Base-by-base conservation (phyloP, 2,113 vertebrate species). In the Bos javanicus region DNA sequence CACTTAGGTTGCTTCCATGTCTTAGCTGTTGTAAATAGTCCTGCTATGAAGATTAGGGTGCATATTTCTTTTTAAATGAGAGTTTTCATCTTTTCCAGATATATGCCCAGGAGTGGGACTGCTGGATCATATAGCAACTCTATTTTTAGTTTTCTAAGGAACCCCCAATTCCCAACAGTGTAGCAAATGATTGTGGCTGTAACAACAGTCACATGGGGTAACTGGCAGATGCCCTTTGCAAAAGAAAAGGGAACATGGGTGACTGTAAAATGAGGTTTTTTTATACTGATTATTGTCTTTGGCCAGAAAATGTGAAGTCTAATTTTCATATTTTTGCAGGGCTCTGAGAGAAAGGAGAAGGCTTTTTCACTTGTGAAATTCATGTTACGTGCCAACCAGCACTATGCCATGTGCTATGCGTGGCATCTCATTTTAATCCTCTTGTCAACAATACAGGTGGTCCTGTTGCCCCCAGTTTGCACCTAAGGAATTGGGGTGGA, bases 191-290 rank as follows among this genome's bases (percentile, higher is more conserved):
- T 48, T 26, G 36, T 54, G 62, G 36, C 30, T 15, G 17, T 46
- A 54, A 36, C n/a, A 30, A 48, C 46, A 28, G 23, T n/a, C 46
- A 46, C 14, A 14, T 3, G 19, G 28, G 52, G 43, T 36, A 48
- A 13, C 56, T 60, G 81, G 39, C 11, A 33, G 46, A 33, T 33
- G 76, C 25, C 74, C 13, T 87, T 59, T 91, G 43, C 26, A 83
- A 78, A 89, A 81, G 67, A 2, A 43, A 25, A 80, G 7, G 8
- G 39, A 90, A 23, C 28, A 59, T 17, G 4, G 43, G 3, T 62
- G 90, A 64, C 33, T 46, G 15, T 50, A 93, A 67, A 89, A 67
- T 64, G 33, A 80, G 17, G 12, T 52, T 92, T 96, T 81, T 90
- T 11, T 3, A 80, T 92, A 39, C 80, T 71, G 28, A 90, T 60